phyloP scores from a whole-genome alignment of 2,888 invertebrate species.

The Phasia obesa region DNA sequence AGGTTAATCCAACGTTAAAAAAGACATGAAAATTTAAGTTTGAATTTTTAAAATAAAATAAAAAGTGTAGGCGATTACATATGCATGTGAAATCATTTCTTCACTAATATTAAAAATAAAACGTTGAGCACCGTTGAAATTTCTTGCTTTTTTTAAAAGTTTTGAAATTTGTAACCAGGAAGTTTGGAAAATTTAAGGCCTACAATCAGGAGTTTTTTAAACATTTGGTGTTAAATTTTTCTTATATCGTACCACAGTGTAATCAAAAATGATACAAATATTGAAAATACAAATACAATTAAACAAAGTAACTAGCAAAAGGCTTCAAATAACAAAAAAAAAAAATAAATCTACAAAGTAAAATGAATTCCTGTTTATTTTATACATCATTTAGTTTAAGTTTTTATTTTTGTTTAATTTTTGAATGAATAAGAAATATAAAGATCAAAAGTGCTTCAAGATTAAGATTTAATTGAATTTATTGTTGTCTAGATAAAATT shows the following conservation, averaged over 20 bases:
- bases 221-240: not conserved
- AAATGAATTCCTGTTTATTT: slow-evolving; percentile 38
- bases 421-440: slow-evolving; percentile 8
- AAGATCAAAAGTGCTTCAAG: slow-evolving; percentile 61
- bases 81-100: too few relatives aligned
- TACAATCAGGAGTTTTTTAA: too few relatives aligned
- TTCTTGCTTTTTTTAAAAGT: too few relatives aligned
- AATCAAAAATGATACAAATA: slow-evolving; percentile 37
- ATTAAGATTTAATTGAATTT: slow-evolving; percentile 45
- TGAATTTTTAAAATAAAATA: too few relatives aligned
- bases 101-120: too few relatives aligned
- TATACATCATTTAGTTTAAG: not conserved
- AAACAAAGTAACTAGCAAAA: slow-evolving; percentile 56
- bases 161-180: too few relatives aligned
- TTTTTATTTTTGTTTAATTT: slow-evolving; percentile 20
- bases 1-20: too few relatives aligned
- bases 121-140: too few relatives aligned
- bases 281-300: slow-evolving; percentile 47
- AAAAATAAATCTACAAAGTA: slow-evolving; percentile 15
- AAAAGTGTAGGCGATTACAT: too few relatives aligned
- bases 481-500: slow-evolving; percentile 72
- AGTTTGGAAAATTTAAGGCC: too few relatives aligned
- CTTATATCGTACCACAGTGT: slow-evolving; percentile 3
- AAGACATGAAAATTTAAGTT: too few relatives aligned
- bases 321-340: slow-evolving; percentile 27